Evolutionary conservation across 2,888 invertebrate genomes (phyloP), one percentile per base, ranked within the genome.

Genomic region (Lycia hirtaria): DNA sequence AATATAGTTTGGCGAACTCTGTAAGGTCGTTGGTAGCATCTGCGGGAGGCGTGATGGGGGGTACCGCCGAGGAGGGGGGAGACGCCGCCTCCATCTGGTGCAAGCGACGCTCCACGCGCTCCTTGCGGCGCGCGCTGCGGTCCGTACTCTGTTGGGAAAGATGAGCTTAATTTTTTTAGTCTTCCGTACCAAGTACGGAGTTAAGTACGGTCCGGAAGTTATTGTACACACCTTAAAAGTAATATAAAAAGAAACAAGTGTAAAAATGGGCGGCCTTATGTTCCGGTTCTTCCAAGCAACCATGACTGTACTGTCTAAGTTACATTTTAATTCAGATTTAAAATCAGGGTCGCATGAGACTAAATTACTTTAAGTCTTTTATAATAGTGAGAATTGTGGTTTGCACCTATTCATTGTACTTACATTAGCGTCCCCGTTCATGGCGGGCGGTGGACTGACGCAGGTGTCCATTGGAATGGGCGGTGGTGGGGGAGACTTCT

Each of bases 1-100:
- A 98, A 86, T 96, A 97, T 62, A 96, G 95, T 76, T 98, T 97
- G n/a, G 98, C 98, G 87, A 97, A 98, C 77, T 98, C 98, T 0
- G 97, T 92, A 80, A 98, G 96, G 78, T 98, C 97, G 77, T 96
- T 96, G 71, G 94, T 93, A 4, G 93, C 83, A 67, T 95, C 94
- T 44, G 94, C 94, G 15, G 93, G 87, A 10, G 93, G 92, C 35
- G 83, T 77, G 87, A 67, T 93, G 62, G 75, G 84, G 30, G 75
- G 83, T 19, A 58, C 73, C 5, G 76, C 78, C 9, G 71, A 73
- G 26, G 76, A 61, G 26, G 79, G 72, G 77, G 82, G 73, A 0
- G 86, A 73, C 2, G 84, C 79, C 3, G 71, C 95, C 68, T 96
- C 96, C 80, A 97, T 93, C 83, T 97, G 97, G 72, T 96, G 95